phyloP scores from a whole-genome alignment of 2,888 invertebrate species.

The Tuta absoluta region DNA sequence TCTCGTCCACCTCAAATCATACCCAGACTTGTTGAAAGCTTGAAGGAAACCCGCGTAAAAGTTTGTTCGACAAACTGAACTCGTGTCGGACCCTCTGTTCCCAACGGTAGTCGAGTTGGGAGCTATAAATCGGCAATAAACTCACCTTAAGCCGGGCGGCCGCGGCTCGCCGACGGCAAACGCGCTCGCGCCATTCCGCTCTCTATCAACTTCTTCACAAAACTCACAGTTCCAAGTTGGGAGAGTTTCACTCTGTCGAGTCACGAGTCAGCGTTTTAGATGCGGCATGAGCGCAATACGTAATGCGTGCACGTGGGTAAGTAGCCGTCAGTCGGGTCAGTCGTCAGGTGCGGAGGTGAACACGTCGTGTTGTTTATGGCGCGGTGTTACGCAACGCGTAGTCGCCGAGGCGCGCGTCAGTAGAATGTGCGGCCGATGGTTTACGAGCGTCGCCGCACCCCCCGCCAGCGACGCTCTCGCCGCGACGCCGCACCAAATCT shows the following conservation, averaged over 20 bases:
- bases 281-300: constrained; percentile 76
- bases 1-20: constrained; percentile 44
- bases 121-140: constrained; percentile 78
- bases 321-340: constrained; percentile 45
- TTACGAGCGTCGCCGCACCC: constrained; percentile 78
- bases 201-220: constrained; percentile 72
- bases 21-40: constrained; percentile 48
- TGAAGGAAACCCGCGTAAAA: constrained; percentile 59
- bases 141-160: constrained; percentile 77
- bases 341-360: constrained; percentile 59
- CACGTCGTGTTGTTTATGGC: constrained; percentile 78
- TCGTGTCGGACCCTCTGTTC: constrained; percentile 57
- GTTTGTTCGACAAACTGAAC: constrained; percentile 67
- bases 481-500: constrained; percentile 81
- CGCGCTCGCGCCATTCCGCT: constrained; percentile 73
- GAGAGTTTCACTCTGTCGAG: constrained; percentile 71
- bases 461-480: constrained; percentile 73
- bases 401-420: constrained; percentile 80
- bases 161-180: constrained; percentile 74
- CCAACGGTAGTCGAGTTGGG: constrained; percentile 59
- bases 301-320: constrained; percentile 76
- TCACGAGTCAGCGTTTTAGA: constrained; percentile 78
- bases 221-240: constrained; percentile 73
- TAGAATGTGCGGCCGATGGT: constrained; percentile 80
- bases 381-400: constrained; percentile 80